Evolutionary conservation across 2,113 vertebrate species (phyloP), one percentile per base, ranked within the genome.

Genomic region (Lepus europaeus): DNA sequence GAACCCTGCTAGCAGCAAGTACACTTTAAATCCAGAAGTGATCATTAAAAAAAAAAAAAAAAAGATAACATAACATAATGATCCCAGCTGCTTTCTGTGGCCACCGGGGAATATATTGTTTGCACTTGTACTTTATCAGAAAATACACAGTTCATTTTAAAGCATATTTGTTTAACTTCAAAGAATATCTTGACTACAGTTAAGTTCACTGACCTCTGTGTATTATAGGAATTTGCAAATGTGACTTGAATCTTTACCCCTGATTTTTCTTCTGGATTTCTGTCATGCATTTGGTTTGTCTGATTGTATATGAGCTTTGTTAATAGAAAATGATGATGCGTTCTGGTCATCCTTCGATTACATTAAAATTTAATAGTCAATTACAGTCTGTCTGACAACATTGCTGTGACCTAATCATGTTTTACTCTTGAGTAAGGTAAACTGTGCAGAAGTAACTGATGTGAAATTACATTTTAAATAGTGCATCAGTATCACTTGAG

Each of bases 61-160:
- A 3, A 49, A 66, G 53, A 61, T 31, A 56, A 53, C 39, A 36
- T 74, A 36, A 69, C 13, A 36, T 68, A 27, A 36, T 59, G n/a
- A 63, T 56, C 27, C 6, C 31, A 61, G 36, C 33, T 83, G 13
- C 14, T 95, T 1, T 80, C 36, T 39, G 0, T 68, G 49, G 56
- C 29, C 5, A 3, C 22, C 16, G 8, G 77, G 64, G 69, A 78
- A 59, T 87, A 13, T 17, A 49, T 33, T 70, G 45, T 80, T 90
- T 90, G 16, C 22, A 61, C 45, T 73, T 33, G 51, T 36, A 45
- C 6, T 49, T 94, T 74, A 23, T 76, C 87, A 87, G 39, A 84
- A 92, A 84, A 76, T 84, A 73, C 10, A 36, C 29, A 36, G 56
- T 93, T 82, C 7, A 78, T 77, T 89, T 84, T 59, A 72, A 59